phyloP scores from a whole-genome alignment of 2,113 vertebrate genomes.

The human (Homo sapiens) region DNA sequence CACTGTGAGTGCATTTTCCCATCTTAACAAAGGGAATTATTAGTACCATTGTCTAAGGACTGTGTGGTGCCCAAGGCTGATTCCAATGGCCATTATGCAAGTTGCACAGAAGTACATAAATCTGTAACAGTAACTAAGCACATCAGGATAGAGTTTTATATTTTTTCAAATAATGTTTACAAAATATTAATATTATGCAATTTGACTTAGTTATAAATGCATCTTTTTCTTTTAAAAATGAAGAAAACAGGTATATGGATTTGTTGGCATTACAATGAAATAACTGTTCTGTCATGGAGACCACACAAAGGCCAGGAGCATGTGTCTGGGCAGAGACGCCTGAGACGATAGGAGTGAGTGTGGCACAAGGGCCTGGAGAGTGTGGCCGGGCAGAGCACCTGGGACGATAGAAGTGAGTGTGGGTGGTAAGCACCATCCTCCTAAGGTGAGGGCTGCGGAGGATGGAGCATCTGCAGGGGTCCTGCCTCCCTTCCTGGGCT shows the following conservation, averaged over 20 bases:
- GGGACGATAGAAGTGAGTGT: too few relatives aligned
- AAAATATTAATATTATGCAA: not conserved
- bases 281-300: rapidly evolving
- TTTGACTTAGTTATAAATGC: not conserved
- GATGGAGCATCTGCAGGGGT: not conserved
- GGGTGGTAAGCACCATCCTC: rapidly evolving
- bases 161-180: not conserved
- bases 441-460: rapidly evolving
- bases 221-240: not conserved
- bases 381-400: not conserved
- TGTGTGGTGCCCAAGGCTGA: not conserved
- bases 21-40: not conserved
- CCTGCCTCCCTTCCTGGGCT: rapidly evolving
- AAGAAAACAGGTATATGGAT: not conserved
- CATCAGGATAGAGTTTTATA: not conserved
- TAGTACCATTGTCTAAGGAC: rapidly evolving
- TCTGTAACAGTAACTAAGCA: not conserved
- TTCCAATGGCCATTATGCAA: not conserved
- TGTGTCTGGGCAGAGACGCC: not conserved
- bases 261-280: not conserved
- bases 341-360: too few relatives aligned
- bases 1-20: not conserved
- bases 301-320: not conserved
- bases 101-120: rapidly evolving
- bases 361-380: too few relatives aligned